Percentiles rank a stretch among this genome's conserved stretches.
Evolutionary conservation across 2,888 invertebrate species (phyloP).

Genomic region (Pristionchus japonicus): DNA sequence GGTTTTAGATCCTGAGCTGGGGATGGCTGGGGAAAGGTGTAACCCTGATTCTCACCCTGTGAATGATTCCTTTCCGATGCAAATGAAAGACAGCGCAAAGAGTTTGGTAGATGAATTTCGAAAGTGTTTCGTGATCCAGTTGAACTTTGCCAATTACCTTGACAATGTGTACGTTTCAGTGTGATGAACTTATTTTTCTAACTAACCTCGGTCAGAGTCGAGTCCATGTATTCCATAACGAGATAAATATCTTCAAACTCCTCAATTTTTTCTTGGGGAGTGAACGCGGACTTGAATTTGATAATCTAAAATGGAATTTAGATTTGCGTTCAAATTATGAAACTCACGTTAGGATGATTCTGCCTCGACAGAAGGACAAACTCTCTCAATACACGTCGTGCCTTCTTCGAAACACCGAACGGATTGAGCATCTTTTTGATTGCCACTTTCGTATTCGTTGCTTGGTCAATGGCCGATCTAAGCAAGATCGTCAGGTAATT

Average conservation of each 20-base stretch:
- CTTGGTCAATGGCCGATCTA: neutral
- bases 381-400: neutral
- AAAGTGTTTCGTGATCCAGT: neutral
- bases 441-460: neutral
- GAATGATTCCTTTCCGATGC: neutral
- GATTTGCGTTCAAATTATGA: neutral
- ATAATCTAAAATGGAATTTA: neutral
- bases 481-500: neutral
- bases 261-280: neutral
- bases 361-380: neutral
- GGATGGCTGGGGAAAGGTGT: neutral
- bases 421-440: neutral
- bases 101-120: neutral
- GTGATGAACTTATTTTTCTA: no score
- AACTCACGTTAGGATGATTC: neutral
- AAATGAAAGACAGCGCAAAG: neutral
- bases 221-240: neutral
- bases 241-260: neutral
- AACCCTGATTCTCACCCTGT: no score
- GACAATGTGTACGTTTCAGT: neutral
- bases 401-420: neutral
- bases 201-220: neutral
- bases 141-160: neutral
- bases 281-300: neutral
- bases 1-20: conserved; percentile 6